Percentiles rank a stretch among this genome's conserved stretches.
phyloP scores from a whole-genome alignment of 2,797 vertebrate genomes.

The Parauchenoglanis punctatus region DNA sequence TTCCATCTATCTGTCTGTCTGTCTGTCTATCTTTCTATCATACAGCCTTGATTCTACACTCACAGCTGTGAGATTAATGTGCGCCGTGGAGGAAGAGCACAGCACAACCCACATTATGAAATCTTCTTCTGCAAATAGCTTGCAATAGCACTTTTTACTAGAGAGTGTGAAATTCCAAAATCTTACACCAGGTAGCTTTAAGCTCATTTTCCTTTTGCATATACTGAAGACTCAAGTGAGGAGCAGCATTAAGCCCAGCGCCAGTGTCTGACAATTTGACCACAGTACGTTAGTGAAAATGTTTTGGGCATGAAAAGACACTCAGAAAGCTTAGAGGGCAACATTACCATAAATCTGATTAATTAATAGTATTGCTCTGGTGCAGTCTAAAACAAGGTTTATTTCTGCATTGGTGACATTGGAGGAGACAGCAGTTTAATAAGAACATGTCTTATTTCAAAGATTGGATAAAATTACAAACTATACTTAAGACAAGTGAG shows the following conservation, averaged over 20 bases:
- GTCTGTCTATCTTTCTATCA: neutral
- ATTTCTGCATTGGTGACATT: neutral
- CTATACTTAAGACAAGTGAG: neutral
- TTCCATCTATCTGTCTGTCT: neutral
- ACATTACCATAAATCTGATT: neutral
- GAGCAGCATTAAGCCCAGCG: too few relatives aligned
- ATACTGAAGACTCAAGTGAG: neutral
- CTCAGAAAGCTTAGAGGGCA: neutral
- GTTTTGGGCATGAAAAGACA: neutral
- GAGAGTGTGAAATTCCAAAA: constrained; percentile 11
- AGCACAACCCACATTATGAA: constrained; percentile 7
- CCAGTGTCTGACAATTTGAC: neutral
- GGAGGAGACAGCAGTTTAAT: neutral
- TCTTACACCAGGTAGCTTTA: constrained; percentile 8
- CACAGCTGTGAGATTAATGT: constrained; percentile 17
- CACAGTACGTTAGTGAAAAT: neutral
- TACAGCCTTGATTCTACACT: constrained; percentile 7
- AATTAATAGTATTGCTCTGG: neutral
- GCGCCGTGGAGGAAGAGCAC: neutral
- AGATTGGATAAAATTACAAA: neutral
- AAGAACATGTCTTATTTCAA: neutral
- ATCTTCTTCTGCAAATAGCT: constrained; percentile 8
- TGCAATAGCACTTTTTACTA: constrained; percentile 18
- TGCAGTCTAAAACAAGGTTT: neutral
- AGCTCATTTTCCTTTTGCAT: neutral